A percentile compares a stretch with the other conserved stretches of the same genome.
phyloP scores from a whole-genome alignment of 92 coral and sea anemone genomes.

The Umimayanthus chanpuru region DNA sequence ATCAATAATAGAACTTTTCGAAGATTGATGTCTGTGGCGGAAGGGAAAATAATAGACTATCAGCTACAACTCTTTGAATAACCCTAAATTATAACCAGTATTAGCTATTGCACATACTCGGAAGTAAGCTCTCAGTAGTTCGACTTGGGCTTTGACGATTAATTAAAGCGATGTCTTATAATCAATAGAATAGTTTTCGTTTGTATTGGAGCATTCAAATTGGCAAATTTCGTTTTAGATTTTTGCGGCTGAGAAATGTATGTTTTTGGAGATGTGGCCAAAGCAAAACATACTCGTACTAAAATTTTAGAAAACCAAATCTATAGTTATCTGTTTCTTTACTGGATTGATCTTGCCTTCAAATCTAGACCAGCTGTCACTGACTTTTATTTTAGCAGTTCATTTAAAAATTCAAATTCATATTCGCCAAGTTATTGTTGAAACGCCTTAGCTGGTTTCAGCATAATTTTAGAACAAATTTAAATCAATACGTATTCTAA shows the following conservation, averaged over 20 bases:
- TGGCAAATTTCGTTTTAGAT: not conserved
- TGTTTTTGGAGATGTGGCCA: not conserved
- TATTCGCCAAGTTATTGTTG: slow-evolving; percentile 21
- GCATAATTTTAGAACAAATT: not conserved
- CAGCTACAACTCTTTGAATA: not conserved
- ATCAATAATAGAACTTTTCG: not conserved
- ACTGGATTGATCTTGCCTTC: not conserved
- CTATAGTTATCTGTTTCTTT: not conserved
- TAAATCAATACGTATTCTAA: not conserved
- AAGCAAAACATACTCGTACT: not conserved
- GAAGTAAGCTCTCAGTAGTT: not conserved
- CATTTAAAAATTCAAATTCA: slow-evolving; percentile 25
- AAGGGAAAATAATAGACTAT: not conserved
- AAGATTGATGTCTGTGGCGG: not conserved
- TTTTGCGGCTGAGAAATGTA: not conserved
- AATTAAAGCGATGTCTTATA: not conserved
- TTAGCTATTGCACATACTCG: not conserved
- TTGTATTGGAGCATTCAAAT: not conserved
- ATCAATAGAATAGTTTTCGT: not conserved
- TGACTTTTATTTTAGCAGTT: not conserved
- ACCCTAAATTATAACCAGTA: not conserved
- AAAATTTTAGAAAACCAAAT: slow-evolving; percentile 2
- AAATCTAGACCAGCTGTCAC: slow-evolving; percentile 16
- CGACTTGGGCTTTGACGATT: not conserved
- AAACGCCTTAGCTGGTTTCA: not conserved